A percentile compares a stretch with the other conserved stretches of the same genome.
Conservation (phyloP, 2,797 vertebrate species). For the Labroides dimidiatus region DNA sequence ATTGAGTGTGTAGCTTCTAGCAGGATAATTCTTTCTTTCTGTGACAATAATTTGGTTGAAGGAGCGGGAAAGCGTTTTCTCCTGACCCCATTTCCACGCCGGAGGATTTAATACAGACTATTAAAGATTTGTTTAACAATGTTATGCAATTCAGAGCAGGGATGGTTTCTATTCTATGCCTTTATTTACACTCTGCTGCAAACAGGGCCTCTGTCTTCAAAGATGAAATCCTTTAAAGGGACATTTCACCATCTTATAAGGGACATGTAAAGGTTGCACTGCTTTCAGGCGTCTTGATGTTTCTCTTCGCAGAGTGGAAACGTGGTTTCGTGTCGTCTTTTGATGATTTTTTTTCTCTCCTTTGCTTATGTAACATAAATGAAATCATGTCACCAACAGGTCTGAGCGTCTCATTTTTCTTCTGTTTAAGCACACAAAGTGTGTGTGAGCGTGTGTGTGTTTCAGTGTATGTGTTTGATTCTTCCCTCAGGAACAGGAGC, state of each 20-base stretch:
- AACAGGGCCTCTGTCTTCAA: not conserved
- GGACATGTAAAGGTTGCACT: conserved; percentile 26
- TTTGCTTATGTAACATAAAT: conserved; percentile 56
- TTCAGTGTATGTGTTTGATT: conserved; percentile 6
- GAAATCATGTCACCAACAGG: conserved; percentile 53
- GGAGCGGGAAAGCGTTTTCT: conserved; percentile 31
- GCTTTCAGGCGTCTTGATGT: conserved; percentile 19
- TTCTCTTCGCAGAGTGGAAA: conserved; percentile 42
- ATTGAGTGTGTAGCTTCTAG: conserved; percentile 6
- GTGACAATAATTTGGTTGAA: conserved; percentile 33
- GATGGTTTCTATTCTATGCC: conserved; percentile 11
- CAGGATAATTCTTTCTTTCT: conserved; percentile 42
- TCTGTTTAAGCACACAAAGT: conserved; percentile 3
- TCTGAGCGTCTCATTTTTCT: conserved; percentile 14
- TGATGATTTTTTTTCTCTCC: conserved; percentile 27
- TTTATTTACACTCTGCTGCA: conserved; percentile 32
- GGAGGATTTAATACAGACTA: conserved; percentile 51
- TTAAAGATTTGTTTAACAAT: conserved; percentile 55
- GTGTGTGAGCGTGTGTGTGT: conserved; percentile 12
- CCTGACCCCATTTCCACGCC: conserved; percentile 54
- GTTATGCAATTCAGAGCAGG: conserved; percentile 49
- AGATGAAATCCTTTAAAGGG: conserved; percentile 42
- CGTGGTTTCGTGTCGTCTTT: conserved; percentile 47
- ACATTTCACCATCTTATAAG: conserved; percentile 21
- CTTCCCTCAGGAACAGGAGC: conserved; percentile 20